Base-by-base conservation (phyloP, 2,113 vertebrate genomes). In the Tachuris rubrigastra region DNA sequence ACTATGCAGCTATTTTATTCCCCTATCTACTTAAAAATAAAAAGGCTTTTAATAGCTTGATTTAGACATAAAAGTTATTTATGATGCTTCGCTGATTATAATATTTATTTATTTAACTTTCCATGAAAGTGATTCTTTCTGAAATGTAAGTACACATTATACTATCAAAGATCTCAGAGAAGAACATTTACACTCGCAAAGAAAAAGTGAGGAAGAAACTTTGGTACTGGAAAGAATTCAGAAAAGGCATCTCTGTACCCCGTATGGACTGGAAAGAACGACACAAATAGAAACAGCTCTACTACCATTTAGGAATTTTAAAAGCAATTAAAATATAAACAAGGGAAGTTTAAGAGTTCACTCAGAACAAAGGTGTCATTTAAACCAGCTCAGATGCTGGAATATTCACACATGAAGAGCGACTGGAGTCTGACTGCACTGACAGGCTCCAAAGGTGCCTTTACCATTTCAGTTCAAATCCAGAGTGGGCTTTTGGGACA, bases 31-130 rank as follows among this genome's bases (percentile, higher is more conserved):
- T 98, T 98, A 98, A 98, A 98, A 97, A 98, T 98, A 98, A 98
- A 98, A 98, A 98, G 97, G 97, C 97, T 98, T 97, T 98, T 98
- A 98, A 98, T 98, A 98, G 97, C 97, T 98, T 98, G 97, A 98
- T 98, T 97, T 97, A 98, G 96, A 98, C 96, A 98, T 98, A 97
- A 97, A 98, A 98, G 96, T 98, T 98, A 98, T 98, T 98, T 98
- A 98, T 97, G 98, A 98, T 93, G 96, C 97, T 96, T 98, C 89
- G 9, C 84, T 90, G 97, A 98, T 98, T 98, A 97, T 97, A 98
- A 97, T 98, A 96, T 97, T 98, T 98, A 96, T 97, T 98, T 98
- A 98, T 96, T 86, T 87, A 97, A 97, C 92, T 96, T 97, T 96
- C 85, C 72, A 67, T 46, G 76, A 94, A 98, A 97, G 91, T 75